A percentile compares a stretch with the other conserved stretches of the same genome.
Evolutionary conservation across 1,140 invertebrate genomes (phyloP).

Genomic region (Drosophila bocki): DNA sequence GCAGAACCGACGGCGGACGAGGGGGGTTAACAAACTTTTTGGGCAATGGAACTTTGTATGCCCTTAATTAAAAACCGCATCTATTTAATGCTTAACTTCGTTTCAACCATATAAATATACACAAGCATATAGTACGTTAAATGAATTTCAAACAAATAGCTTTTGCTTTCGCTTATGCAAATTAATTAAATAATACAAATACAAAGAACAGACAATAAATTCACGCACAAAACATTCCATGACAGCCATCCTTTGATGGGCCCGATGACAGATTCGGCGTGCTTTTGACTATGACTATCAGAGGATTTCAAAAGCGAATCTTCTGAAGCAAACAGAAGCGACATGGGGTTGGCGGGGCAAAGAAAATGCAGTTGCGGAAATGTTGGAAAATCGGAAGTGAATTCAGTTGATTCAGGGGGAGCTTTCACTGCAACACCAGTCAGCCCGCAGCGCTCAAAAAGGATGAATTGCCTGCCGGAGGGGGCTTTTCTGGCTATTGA

Average conservation of each 20-base stretch:
- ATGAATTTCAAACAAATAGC: constrained; percentile 31
- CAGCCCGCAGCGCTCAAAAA: constrained; percentile 3
- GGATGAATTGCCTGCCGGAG: constrained; percentile 7
- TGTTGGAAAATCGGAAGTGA: constrained; percentile 63
- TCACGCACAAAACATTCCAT: background rate
- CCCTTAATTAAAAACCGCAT: constrained; percentile 53
- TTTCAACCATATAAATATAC: constrained; percentile 13
- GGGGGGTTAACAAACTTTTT: constrained; percentile 8
- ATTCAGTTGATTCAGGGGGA: constrained; percentile 29
- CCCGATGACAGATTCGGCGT: constrained; percentile 17
- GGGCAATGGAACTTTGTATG: constrained; percentile 33
- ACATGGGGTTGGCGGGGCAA: background rate
- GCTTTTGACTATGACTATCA: constrained; percentile 3
- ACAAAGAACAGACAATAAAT: constrained; percentile 5
- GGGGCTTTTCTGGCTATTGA: constrained; percentile 28
- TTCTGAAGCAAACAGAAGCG: constrained; percentile 16
- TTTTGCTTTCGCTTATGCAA: constrained; percentile 12
- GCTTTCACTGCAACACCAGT: background rate
- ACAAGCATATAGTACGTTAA: background rate
- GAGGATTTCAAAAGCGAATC: constrained; percentile 20
- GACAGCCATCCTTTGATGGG: constrained; percentile 1
- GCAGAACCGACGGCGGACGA: constrained; percentile 4
- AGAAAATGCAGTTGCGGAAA: constrained; percentile 42
- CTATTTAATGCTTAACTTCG: constrained; percentile 40
- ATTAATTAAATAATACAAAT: constrained; percentile 29